Conservation (phyloP, 2,113 vertebrate species). For the Apaloderma vittatum region DNA sequence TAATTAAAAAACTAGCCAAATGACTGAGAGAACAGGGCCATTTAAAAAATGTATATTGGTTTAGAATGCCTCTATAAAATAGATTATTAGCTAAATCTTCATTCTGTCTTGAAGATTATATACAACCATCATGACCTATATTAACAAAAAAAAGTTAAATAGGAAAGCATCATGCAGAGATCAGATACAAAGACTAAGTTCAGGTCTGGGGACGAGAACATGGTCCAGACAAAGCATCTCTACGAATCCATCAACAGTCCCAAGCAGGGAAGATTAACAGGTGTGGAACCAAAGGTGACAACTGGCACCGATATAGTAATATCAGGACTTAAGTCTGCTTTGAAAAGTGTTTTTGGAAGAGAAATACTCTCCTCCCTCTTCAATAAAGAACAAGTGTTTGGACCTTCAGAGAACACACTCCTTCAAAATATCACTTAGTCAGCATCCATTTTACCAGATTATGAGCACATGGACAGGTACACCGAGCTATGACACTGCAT, state of each 20-base stretch:
- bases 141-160: background rate
- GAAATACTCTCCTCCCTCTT: background rate
- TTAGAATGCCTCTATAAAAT: background rate
- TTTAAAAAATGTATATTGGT: background rate
- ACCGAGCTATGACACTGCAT: background rate
- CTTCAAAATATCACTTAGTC: background rate
- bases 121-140: background rate
- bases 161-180: background rate
- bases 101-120: background rate
- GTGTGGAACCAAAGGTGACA: background rate
- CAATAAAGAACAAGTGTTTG: background rate
- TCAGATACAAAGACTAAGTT: background rate
- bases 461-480: background rate
- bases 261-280: background rate
- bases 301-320: background rate
- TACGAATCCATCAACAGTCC: background rate
- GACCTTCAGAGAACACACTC: background rate
- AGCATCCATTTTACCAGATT: background rate
- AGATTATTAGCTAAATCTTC: background rate
- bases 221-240: background rate
- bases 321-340: background rate
- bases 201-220: background rate
- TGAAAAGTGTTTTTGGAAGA: background rate
- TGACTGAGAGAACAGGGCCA: background rate
- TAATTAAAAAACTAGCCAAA: background rate